phyloP scores from a whole-genome alignment of 2,888 invertebrate species.

The Gymnoscelis rufifasciata region DNA sequence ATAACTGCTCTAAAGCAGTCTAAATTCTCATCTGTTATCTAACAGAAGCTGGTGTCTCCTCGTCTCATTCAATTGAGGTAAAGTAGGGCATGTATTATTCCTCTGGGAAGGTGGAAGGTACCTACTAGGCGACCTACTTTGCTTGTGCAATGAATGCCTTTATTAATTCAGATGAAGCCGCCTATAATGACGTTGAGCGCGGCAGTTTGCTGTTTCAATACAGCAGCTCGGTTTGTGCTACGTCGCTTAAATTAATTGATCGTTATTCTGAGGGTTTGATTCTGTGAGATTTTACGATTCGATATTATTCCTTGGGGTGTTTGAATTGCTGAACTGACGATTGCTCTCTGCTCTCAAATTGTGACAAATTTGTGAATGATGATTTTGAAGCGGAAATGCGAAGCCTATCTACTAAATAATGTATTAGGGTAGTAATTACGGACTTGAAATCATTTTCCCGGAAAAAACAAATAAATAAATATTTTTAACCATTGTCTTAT shows the following conservation, averaged over 20 bases:
- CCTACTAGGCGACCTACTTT: slow-evolving; percentile 7
- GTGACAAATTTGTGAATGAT: too few relatives aligned
- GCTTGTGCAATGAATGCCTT: slow-evolving; percentile 7
- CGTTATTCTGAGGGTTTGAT: too few relatives aligned
- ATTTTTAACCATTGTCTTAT: too few relatives aligned
- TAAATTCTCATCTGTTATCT: not conserved
- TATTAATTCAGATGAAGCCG: slow-evolving; percentile 12
- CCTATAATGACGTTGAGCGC: slow-evolving; percentile 1
- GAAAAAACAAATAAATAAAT: too few relatives aligned
- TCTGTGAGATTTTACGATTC: too few relatives aligned
- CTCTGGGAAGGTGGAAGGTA: slow-evolving; percentile 5
- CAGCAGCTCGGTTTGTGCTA: not conserved
- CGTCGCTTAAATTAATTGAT: not conserved
- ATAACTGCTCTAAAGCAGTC: not conserved
- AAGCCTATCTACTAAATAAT: too few relatives aligned
- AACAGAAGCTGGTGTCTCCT: not conserved
- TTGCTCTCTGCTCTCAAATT: too few relatives aligned
- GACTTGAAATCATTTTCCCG: too few relatives aligned
- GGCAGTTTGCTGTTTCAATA: not conserved
- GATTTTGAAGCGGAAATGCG: too few relatives aligned
- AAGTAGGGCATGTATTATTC: slow-evolving; percentile 14
- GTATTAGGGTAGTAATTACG: too few relatives aligned
- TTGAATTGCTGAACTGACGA: too few relatives aligned
- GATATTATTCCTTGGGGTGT: too few relatives aligned
- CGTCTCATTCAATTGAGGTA: not conserved